phyloP scores from a whole-genome alignment of 2,113 vertebrate genomes.

The Cavia porcellus region DNA sequence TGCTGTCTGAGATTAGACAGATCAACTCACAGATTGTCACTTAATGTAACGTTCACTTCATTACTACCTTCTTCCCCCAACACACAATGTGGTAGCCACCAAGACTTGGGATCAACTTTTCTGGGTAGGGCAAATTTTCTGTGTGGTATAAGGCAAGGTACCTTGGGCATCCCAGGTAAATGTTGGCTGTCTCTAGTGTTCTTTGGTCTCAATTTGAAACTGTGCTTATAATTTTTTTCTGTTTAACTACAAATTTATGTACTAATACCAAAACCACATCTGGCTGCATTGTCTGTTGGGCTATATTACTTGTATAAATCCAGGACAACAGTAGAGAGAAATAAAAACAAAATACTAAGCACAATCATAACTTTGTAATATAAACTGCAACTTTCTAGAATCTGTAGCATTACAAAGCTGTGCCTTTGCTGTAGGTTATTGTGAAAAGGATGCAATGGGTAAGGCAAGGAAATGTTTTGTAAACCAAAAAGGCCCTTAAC shows the following conservation, averaged over 20 bases:
- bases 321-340: conserved; percentile 60
- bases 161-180: background rate
- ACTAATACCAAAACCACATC: conserved; percentile 11
- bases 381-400: conserved; percentile 43
- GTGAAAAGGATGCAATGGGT: background rate
- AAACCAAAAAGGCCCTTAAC: background rate
- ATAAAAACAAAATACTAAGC: conserved; percentile 69
- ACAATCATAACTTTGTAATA: conserved; percentile 58
- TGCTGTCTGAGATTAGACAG: background rate
- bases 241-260: conserved; percentile 70
- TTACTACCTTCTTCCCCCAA: background rate
- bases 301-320: conserved; percentile 77
- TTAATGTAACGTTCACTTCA: background rate
- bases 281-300: conserved; percentile 53
- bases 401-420: background rate
- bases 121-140: background rate
- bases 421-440: background rate
- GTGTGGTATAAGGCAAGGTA: background rate
- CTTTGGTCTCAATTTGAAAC: conserved; percentile 41
- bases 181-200: background rate
- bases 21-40: background rate
- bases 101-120: background rate
- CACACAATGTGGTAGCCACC: background rate
- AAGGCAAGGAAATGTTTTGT: background rate
- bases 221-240: conserved; percentile 36